phyloP scores from a whole-genome alignment of 1,140 invertebrate genomes.

The Saccostrea echinata region DNA sequence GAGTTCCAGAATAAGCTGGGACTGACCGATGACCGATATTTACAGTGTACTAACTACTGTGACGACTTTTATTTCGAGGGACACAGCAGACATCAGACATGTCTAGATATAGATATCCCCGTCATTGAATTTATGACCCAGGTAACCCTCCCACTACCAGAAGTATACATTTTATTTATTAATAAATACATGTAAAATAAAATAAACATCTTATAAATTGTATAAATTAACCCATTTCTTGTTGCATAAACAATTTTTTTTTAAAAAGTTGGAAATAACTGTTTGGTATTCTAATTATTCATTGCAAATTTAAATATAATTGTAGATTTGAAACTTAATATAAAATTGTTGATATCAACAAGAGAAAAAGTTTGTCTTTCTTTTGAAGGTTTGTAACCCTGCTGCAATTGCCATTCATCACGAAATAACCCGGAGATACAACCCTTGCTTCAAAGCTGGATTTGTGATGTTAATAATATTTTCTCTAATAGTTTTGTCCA shows the following conservation, averaged over 20 bases:
- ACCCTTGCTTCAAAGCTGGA: background rate
- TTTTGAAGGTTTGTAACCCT: background rate
- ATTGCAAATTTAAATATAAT: too few species aligned
- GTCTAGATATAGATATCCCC: background rate
- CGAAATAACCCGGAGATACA: background rate
- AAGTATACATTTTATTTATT: background rate
- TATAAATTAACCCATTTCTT: background rate
- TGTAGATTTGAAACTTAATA: too few species aligned
- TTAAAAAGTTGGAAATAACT: background rate
- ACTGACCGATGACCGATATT: background rate
- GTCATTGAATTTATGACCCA: background rate
- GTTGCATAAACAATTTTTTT: background rate
- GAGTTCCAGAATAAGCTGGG: background rate
- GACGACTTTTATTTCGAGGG: background rate
- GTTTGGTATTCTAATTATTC: background rate
- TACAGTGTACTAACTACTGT: background rate
- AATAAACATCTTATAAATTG: background rate
- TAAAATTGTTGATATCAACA: background rate
- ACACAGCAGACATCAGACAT: background rate
- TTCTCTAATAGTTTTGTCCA: background rate
- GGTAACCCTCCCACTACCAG: background rate
- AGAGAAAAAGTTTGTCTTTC: background rate
- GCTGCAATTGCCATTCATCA: background rate
- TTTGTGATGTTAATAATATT: background rate
- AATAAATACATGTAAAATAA: too few species aligned